Percentiles rank a stretch among this genome's conserved stretches.
Evolutionary conservation across 2,797 vertebrate species (phyloP).

Genomic region (Nyctalus aviator): DNA sequence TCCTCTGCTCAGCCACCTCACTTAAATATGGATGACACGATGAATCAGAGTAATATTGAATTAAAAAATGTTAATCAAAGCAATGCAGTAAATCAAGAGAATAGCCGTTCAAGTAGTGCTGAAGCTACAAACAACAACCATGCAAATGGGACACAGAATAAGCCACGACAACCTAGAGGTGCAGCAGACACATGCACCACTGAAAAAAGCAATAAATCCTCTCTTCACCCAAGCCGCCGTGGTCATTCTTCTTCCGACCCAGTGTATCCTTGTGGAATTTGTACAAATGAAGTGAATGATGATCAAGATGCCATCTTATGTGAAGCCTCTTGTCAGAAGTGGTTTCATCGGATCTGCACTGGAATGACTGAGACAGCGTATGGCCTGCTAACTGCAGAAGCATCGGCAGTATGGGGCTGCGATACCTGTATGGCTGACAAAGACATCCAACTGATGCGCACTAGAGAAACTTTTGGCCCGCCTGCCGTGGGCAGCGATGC

Average conservation of each 20-base stretch:
- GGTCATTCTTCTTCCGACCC: conserved; percentile 87
- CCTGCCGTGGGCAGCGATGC: conserved; percentile 82
- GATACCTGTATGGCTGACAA: conserved; percentile 92
- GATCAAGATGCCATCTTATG: conserved; percentile 93
- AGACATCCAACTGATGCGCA: conserved; percentile 89
- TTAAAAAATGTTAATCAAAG: conserved; percentile 84
- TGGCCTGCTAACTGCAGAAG: conserved; percentile 91
- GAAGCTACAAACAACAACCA: conserved; percentile 87
- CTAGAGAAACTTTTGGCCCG: conserved; percentile 82
- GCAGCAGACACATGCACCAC: conserved; percentile 81
- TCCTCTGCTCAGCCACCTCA: conserved; percentile 85
- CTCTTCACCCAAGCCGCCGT: conserved; percentile 84
- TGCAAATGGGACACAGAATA: conserved; percentile 87
- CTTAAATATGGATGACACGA: conserved; percentile 85
- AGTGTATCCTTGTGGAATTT: conserved; percentile 90
- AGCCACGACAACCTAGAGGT: conserved; percentile 85
- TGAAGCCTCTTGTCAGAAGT: conserved; percentile 93
- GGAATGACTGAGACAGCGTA: conserved; percentile 93
- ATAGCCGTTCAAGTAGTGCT: conserved; percentile 81
- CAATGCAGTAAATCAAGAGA: conserved; percentile 82
- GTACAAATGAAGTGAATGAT: conserved; percentile 91
- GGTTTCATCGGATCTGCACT: conserved; percentile 92
- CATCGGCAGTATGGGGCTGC: conserved; percentile 91
- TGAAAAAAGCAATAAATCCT: conserved; percentile 87
- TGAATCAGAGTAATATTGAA: conserved; percentile 83